Evolutionary conservation across 1,140 invertebrate species (phyloP).

Genomic region (Lordiphosa mommai): DNA sequence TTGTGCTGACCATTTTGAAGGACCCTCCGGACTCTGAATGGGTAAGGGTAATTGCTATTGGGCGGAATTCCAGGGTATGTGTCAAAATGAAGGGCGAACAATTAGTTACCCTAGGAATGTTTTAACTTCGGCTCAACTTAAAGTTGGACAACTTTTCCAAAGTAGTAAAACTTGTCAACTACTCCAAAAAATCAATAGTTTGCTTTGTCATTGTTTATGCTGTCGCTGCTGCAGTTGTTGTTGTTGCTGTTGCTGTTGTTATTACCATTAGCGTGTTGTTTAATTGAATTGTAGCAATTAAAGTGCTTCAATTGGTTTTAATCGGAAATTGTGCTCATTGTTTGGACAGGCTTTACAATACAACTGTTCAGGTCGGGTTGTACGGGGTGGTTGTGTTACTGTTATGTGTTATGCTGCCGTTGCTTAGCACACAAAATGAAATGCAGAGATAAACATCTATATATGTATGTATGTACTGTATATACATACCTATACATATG

Average conservation of each 20-base stretch:
- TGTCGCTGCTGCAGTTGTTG: conserved; percentile 4
- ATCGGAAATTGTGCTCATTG: conserved; percentile 74
- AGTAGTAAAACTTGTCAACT: neutral
- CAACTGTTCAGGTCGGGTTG: neutral
- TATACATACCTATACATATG: conserved; percentile 28
- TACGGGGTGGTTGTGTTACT: neutral
- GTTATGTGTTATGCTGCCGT: too few species aligned
- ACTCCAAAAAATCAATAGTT: conserved; percentile 57
- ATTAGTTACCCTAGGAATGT: too few species aligned
- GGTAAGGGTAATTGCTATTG: neutral
- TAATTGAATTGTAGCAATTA: conserved; percentile 77
- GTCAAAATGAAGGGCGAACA: neutral
- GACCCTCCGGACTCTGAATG: conserved; percentile 1
- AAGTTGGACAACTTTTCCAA: neutral
- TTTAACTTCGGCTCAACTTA: too few species aligned
- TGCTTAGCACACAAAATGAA: neutral
- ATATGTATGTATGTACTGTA: neutral
- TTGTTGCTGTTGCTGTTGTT: conserved; percentile 14
- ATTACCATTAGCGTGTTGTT: conserved; percentile 65
- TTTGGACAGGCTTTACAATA: conserved; percentile 30
- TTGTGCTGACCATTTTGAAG: conserved; percentile 47
- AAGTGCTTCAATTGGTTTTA: conserved; percentile 77
- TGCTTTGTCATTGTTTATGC: conserved; percentile 28
- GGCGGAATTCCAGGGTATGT: neutral
- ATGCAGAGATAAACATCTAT: neutral